Base-by-base conservation (phyloP, 2,797 vertebrate genomes). In the Poecilia velifera region DNA sequence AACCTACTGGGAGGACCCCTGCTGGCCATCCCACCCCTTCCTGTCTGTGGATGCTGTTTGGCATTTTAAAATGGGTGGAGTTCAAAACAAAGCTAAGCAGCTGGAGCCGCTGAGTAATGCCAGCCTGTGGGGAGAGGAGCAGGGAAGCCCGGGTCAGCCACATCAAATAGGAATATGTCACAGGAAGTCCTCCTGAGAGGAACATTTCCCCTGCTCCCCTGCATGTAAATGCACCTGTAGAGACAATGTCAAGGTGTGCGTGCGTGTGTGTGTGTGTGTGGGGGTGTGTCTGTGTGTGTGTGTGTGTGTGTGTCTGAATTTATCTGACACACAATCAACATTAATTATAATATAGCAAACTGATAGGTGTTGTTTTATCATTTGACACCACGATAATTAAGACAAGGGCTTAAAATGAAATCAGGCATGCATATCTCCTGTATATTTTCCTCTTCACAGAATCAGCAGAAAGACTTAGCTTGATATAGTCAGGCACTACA, bases 51-150 rank as follows among this genome's bases (percentile, higher is more conserved):
- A 84, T 84, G 86, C 86, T 86, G 92, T 80, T 76, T 93, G 92
- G 79, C 93, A 91, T 95, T 95, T 94, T 80, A 68, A 85, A 86
- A 86, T 76, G 83, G 87, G 84, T 74, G 88, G 83, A 91, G 92
- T 91, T 93, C 82, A 90, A 85, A 87, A 90, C 80, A 87, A 90
- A 89, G 78, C 71, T 25, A 75, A 91, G 85, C 92, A 93, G 91
- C 86, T 92, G 88, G 87, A 84, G 80, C 75, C 73, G 64, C 80
- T 84, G 86, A 89, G 76, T 90, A 86, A 93, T 88, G 85, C 74
- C 81, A 82, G 49, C 88, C 82, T 88, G 86, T 57, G 57, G 90
- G 75, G 91, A 82, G 78, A 64, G 49, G 57, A 85, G 79, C 79
- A 83, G 84, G 80, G 84, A 88, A 72, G 78, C 83, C 78, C 4